These are phyloP conservation scores for Kryptopterus vitreolus DNA, from an alignment of 2,797 vertebrate genomes.

Conservation along the genomic window DNA sequence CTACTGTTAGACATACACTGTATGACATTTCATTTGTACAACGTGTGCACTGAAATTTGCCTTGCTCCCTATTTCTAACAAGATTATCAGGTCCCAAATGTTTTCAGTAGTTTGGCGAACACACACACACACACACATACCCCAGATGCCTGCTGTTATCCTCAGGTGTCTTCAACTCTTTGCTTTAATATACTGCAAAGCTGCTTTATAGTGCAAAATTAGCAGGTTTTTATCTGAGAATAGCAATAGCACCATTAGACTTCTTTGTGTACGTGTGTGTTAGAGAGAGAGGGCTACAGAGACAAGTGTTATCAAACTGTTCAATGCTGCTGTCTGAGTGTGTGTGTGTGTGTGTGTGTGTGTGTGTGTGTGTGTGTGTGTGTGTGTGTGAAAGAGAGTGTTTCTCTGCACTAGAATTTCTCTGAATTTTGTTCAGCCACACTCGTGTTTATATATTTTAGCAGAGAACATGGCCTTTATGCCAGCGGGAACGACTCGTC, in stretches of 20 bases:
- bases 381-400: background rate
- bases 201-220: conserved; percentile 57
- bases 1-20: conserved; percentile 29
- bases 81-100: conserved; percentile 11
- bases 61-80: conserved; percentile 8
- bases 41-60: conserved; percentile 19
- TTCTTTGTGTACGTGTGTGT: conserved; percentile 21
- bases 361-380: background rate
- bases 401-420: conserved; percentile 1
- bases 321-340: conserved; percentile 48
- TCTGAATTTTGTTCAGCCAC: conserved; percentile 31
- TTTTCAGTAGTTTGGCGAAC: conserved; percentile 40
- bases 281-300: conserved; percentile 43
- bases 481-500: conserved; percentile 24
- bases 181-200: conserved; percentile 64
- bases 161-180: conserved; percentile 61
- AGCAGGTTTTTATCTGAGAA: conserved; percentile 40
- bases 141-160: conserved; percentile 61
- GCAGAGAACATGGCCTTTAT: conserved; percentile 40
- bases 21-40: background rate
- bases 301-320: conserved; percentile 55
- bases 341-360: background rate
- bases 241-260: conserved; percentile 24
- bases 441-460: conserved; percentile 18
- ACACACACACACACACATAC: conserved; percentile 14